A percentile compares a stretch with the other conserved stretches of the same genome.
Conservation (phyloP, 53 echinoderm and acorn worm species). For the Temnopleurus reevesii region DNA sequence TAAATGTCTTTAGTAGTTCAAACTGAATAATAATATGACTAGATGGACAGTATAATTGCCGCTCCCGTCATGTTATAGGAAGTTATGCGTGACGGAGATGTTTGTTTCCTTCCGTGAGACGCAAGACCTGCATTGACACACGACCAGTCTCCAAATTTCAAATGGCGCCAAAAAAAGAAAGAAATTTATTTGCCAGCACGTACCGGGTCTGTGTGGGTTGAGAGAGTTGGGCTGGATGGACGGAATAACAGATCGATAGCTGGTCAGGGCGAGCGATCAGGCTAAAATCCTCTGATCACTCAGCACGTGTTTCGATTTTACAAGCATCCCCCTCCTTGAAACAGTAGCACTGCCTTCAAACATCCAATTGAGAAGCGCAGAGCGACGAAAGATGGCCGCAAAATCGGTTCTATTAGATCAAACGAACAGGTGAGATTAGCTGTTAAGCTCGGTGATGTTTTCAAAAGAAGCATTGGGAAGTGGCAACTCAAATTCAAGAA, state of each 20-base stretch:
- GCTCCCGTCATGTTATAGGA: background rate
- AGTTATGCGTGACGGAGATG: background rate
- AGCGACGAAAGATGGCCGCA: background rate
- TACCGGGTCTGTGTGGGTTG: background rate
- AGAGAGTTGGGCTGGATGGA: background rate
- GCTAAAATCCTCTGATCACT: slow-evolving; percentile 16
- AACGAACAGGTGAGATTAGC: background rate
- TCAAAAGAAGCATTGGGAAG: background rate
- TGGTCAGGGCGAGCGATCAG: background rate
- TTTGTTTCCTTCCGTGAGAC: background rate
- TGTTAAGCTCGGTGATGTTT: background rate
- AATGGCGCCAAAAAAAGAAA: background rate
- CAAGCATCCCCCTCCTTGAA: slow-evolving; percentile 10
- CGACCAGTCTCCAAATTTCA: background rate
- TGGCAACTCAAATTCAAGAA: too few relatives aligned
- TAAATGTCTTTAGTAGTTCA: background rate
- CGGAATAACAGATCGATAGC: slow-evolving; percentile 35
- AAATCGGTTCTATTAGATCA: background rate
- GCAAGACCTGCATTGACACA: background rate
- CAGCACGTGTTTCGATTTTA: background rate
- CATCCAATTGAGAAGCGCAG: background rate
- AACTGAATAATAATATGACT: background rate
- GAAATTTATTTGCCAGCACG: slow-evolving; percentile 37
- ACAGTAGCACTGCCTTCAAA: too few relatives aligned
- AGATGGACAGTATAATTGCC: background rate